These are phyloP conservation scores for Noctua fimbriata DNA, from an alignment of 2,888 invertebrate species.

Conservation along the genomic window DNA sequence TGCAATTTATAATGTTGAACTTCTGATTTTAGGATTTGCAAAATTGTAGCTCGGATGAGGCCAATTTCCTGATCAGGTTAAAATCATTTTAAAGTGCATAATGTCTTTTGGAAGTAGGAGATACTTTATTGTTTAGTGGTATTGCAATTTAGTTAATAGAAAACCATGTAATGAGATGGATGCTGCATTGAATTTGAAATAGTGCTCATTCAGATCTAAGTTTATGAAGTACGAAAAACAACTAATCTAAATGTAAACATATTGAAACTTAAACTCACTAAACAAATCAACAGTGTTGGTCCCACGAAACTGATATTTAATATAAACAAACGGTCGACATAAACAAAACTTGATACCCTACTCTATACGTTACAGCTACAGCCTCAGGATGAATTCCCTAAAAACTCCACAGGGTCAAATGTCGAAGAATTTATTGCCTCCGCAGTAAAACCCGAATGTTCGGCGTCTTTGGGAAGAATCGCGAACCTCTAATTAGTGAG, in stretches of 20 bases:
- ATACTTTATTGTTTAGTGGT: neutral
- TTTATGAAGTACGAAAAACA: slow-evolving; percentile 49
- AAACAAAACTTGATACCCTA: slow-evolving; percentile 71
- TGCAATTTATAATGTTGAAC: slow-evolving; percentile 39
- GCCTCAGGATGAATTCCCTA: slow-evolving; percentile 87
- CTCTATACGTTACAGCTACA: slow-evolving; percentile 80
- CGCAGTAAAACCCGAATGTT: slow-evolving; percentile 87
- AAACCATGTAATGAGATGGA: neutral
- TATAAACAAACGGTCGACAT: slow-evolving; percentile 63
- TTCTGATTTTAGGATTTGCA: slow-evolving; percentile 21
- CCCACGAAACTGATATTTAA: slow-evolving; percentile 68
- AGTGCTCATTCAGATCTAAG: slow-evolving; percentile 30
- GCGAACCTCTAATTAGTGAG: slow-evolving; percentile 90
- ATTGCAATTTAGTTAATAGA: slow-evolving; percentile 9
- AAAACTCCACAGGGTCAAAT: slow-evolving; percentile 88
- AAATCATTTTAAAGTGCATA: neutral
- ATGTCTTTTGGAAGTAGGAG: neutral
- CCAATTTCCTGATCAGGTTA: slow-evolving; percentile 6
- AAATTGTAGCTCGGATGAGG: neutral
- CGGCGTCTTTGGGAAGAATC: slow-evolving; percentile 88
- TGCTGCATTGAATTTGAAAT: neutral
- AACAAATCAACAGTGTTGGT: slow-evolving; percentile 62
- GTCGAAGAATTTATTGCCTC: slow-evolving; percentile 90
- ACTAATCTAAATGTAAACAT: slow-evolving; percentile 51
- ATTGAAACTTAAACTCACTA: slow-evolving; percentile 55